Percentiles rank a stretch among this genome's conserved stretches.
phyloP scores from a whole-genome alignment of 2,113 vertebrate species.

The Ardeotis arabs region DNA sequence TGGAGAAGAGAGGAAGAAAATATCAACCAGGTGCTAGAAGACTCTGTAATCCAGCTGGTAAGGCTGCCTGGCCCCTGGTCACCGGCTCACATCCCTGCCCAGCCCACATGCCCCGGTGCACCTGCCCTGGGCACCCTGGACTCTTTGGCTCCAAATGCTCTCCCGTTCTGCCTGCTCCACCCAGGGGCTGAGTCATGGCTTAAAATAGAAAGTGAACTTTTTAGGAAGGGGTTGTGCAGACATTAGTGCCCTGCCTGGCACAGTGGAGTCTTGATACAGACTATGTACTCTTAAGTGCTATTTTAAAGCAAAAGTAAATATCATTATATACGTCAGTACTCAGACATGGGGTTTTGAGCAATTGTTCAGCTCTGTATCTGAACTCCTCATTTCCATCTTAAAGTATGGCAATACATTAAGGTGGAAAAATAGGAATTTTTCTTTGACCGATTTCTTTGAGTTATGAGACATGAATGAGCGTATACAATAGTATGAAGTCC shows the following conservation, averaged over 20 bases:
- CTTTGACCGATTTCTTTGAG: background rate
- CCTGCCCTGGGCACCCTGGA: background rate
- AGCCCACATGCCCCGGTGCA: rapidly evolving
- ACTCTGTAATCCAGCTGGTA: background rate
- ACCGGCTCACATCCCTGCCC: background rate
- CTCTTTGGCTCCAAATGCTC: background rate
- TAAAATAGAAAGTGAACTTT: slow-evolving; percentile 25
- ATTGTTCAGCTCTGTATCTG: background rate
- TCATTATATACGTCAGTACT: background rate
- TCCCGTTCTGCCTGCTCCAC: background rate
- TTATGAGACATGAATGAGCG: background rate
- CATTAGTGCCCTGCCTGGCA: background rate
- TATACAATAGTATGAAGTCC: background rate
- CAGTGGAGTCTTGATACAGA: background rate
- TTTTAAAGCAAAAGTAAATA: background rate
- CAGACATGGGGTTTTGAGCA: background rate
- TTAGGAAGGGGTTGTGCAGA: background rate
- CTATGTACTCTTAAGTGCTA: background rate
- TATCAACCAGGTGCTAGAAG: background rate
- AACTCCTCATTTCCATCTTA: background rate
- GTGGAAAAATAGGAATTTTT: background rate
- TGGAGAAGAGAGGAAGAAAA: background rate
- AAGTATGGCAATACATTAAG: background rate
- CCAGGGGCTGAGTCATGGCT: background rate
- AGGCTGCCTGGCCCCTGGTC: background rate